Base-by-base conservation (phyloP, 64 coral and sea anemone genomes). In the Porites australiensis region DNA sequence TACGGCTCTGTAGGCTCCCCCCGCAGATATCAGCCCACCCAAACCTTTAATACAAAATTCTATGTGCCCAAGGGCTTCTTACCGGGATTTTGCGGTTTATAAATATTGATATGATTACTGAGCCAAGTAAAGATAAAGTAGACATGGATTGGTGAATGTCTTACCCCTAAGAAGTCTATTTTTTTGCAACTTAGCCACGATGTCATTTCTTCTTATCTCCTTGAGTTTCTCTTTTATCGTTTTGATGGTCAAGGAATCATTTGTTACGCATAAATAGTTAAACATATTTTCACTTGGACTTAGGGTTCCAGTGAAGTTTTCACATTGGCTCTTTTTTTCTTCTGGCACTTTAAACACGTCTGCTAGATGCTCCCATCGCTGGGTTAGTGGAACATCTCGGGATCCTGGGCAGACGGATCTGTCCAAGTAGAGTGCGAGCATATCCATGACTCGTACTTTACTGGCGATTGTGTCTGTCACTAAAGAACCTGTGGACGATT, bases 231-330 rank as follows among this genome's bases (percentile, higher is more conserved):
- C 13, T 60, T 79, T 79, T 16, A 79, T 6, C 18, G 1, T 21
- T 79, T n/a, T 13, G 2, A 79, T 43, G 8, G 54, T 3, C 21
- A 62, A 55, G 20, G 77, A 58, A 2, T 60, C 53, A 14, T 79
- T 13, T 12, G 16, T 37, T 4, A 43, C 54, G 19, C 55, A 57
- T 57, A 79, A 79, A 60, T 79, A 44, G 4, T 79, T 9, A 79
- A 79, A 79, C 77, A 79, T 59, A 1, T n/a, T 14, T 59, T 79
- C 77, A 79, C 54, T 60, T 79, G 77, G 57, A 60, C 77, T 79
- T 21, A 78, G 13, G 19, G 4, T 79, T 79, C 49, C 50, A 57
- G 16, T 57, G 13, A 79, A 57, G 53, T 58, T 55, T 79, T 18
- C 50, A 19, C 76, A 79, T 55, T 79, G 50, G 5, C n/a, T 79